A percentile compares a stretch with the other conserved stretches of the same genome.
Evolutionary conservation across 2,113 vertebrate genomes (phyloP).

Genomic region (Rhynchopsitta pachyrhyncha): DNA sequence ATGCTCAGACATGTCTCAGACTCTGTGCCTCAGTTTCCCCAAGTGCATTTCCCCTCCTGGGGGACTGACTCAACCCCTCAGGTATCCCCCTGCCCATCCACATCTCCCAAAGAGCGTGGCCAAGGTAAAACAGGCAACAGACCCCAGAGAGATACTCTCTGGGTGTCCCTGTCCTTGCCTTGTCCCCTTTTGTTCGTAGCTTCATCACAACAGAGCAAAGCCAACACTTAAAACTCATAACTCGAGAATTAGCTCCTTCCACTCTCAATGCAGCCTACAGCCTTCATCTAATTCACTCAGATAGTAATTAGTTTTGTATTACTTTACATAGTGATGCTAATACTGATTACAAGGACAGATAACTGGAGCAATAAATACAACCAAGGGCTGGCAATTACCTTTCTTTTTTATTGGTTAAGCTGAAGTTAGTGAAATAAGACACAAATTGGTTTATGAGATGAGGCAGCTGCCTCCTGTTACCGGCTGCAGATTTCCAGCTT

Average conservation of each 20-base stretch:
- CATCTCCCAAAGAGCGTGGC: neutral
- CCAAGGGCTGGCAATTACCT: conserved; percentile 57
- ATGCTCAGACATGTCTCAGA: neutral
- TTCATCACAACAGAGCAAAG: neutral
- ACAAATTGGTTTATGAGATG: conserved; percentile 21
- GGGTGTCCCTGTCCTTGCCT: neutral
- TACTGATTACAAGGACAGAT: conserved; percentile 68
- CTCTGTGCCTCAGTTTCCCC: neutral
- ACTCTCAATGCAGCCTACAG: neutral
- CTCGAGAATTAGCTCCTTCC: neutral
- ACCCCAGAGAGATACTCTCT: no score
- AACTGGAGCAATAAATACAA: conserved; percentile 59
- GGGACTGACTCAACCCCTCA: neutral
- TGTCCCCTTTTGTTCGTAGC: accelerated
- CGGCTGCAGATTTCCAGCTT: neutral
- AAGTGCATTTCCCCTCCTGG: neutral
- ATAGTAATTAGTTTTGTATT: conserved; percentile 64
- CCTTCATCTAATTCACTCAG: conserved; percentile 14
- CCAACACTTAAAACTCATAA: neutral
- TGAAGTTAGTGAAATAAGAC: conserved; percentile 13
- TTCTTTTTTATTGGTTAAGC: conserved; percentile 7
- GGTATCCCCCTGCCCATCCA: accelerated
- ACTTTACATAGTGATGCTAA: conserved; percentile 51
- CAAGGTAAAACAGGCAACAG: neutral
- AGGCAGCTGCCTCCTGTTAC: conserved; percentile 27